Base-by-base conservation (phyloP, 2,888 invertebrate genomes). In the Drosophila prolongata region DNA sequence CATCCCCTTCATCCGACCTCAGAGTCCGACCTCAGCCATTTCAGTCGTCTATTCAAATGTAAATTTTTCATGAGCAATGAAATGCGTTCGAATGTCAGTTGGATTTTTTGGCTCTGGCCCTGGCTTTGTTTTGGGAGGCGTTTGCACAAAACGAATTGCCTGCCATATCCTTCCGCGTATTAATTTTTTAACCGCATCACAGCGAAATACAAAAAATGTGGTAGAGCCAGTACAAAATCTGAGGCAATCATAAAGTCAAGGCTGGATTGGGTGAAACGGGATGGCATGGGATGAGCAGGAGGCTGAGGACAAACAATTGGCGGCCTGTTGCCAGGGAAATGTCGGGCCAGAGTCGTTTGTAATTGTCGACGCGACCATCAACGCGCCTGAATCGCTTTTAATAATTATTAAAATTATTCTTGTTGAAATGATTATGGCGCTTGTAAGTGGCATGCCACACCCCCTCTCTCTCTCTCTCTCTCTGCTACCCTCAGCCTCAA, bases 391-490 rank as follows among this genome's bases (percentile, higher is more conserved):
- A 87, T 88, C 85, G 85, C 84, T 88, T 86, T 89, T 81, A 89
- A 90, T 87, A 88, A 84, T 87, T 88, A 88, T 88, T 86, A 86
- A 86, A 86, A 88, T 87, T 87, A 90, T 90, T 90, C 90, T 90
- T 90, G 89, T 90, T 90, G 89, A 87, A 89, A 87, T 87, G 77
- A 87, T 87, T 87, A 87, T 87, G 80, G 87, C 84, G 79, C 70
- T 82, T 84, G 86, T 88, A 87, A 84, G 84, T 81, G 79, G 84
- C 86, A 74, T 66, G 77, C 75, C 77, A 43, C 71, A n/a, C 57
- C 44, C 57, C 52, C 47, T n/a, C n/a, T n/a, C n/a, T 14, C 27
- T 34, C 11, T 9, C 47, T 55, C 46, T 19, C 34, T 30, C 24
- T 24, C 10, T 10, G 44, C 19, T 11, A 35, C 42, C 38, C 46